phyloP scores from a whole-genome alignment of 2,888 invertebrate genomes.

The Apocheima hispidaria region DNA sequence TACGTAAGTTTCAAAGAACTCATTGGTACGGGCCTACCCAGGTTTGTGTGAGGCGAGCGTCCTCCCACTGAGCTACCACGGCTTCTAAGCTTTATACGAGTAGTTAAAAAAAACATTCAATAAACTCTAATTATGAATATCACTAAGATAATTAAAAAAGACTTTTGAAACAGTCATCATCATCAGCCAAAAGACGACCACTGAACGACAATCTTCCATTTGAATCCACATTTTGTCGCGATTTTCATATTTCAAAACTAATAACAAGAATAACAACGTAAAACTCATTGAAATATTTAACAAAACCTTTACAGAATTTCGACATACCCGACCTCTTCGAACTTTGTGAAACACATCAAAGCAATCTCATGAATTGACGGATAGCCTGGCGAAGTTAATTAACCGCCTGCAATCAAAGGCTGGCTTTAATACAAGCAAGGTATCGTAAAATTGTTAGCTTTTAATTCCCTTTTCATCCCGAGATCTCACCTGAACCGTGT shows the following conservation, averaged over 20 bases:
- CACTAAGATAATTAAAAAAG: too few species aligned
- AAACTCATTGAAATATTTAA: background rate
- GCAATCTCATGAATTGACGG: background rate
- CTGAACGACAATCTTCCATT: too few species aligned
- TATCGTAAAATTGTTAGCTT: constrained; percentile 28
- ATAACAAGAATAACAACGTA: background rate
- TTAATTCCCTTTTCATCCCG: constrained; percentile 30
- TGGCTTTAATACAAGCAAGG: constrained; percentile 6
- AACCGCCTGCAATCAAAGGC: constrained; percentile 17
- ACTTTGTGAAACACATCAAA: constrained; percentile 12
- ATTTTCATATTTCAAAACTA: background rate
- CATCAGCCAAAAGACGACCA: too few species aligned
- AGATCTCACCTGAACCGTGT: constrained; percentile 15
- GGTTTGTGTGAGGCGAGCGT: too few species aligned
- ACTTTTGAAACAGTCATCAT: too few species aligned
- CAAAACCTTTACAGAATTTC: background rate
- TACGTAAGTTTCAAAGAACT: too few species aligned
- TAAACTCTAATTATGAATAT: too few species aligned
- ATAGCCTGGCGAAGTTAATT: constrained; percentile 3
- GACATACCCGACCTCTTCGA: background rate
- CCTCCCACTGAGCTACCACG: too few species aligned
- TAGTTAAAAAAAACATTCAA: too few species aligned
- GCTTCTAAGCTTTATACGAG: too few species aligned
- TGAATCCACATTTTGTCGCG: too few species aligned
- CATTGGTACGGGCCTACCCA: too few species aligned